Percentiles rank a stretch among this genome's conserved stretches.
These are phyloP conservation scores for Ochotona princeps DNA, from an alignment of 2,113 vertebrate species.

Conservation along the genomic window DNA sequence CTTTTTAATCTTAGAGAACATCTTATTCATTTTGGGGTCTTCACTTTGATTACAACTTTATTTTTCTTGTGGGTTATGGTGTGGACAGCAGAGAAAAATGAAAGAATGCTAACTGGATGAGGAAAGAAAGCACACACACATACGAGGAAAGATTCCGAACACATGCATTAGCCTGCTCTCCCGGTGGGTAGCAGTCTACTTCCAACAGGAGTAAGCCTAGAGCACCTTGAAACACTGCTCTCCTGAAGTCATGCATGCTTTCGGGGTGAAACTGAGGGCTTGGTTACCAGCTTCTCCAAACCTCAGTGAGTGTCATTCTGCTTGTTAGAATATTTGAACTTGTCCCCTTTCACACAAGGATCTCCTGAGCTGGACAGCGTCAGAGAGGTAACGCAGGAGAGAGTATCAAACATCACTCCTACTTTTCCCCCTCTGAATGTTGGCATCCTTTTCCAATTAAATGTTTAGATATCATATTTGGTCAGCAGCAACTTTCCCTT, in stretches of 20 bases:
- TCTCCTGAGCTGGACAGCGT: background rate
- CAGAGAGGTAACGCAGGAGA: background rate
- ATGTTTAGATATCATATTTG: background rate
- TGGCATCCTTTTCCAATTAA: conserved; percentile 23
- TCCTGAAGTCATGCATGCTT: fast-evolving
- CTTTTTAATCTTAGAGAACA: background rate
- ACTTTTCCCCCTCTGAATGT: background rate
- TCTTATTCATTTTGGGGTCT: background rate
- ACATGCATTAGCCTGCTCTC: fast-evolving
- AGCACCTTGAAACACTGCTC: background rate
- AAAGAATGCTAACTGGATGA: background rate
- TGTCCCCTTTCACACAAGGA: background rate
- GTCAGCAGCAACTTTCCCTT: background rate
- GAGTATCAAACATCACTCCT: background rate
- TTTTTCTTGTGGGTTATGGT: background rate
- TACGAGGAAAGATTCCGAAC: too few species aligned
- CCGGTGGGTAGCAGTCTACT: background rate
- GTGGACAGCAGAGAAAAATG: background rate
- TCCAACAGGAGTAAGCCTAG: background rate
- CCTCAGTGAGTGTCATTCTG: background rate
- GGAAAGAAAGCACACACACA: background rate
- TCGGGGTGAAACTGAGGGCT: fast-evolving
- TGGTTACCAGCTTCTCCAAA: background rate
- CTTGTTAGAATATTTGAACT: background rate
- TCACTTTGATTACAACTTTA: conserved; percentile 6